phyloP scores from a whole-genome alignment of 2,888 invertebrate species.

The Masnerella sp. region DNA sequence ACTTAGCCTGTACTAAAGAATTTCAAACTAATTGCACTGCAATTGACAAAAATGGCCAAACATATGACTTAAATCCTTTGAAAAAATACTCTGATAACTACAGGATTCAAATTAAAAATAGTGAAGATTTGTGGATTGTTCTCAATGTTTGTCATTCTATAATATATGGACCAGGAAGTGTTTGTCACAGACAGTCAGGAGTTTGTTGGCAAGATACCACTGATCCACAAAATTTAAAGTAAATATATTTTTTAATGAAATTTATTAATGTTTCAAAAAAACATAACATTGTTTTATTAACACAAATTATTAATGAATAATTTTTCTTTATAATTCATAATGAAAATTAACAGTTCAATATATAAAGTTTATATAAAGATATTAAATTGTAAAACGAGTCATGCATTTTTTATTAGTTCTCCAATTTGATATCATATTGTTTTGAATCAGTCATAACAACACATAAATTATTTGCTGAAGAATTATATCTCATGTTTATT shows the following conservation, averaged over 20 bases:
- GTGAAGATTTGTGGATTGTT: constrained; percentile 56
- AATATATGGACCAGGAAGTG: constrained; percentile 63
- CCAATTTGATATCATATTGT: no score
- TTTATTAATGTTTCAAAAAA: no score
- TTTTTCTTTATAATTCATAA: no score
- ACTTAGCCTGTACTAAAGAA: constrained; percentile 64
- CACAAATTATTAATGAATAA: no score
- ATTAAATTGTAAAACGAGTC: no score
- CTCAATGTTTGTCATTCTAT: constrained; percentile 73
- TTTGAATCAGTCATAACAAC: no score
- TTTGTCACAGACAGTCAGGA: constrained; percentile 34
- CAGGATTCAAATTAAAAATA: constrained; percentile 57
- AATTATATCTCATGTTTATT: no score
- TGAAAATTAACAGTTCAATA: no score
- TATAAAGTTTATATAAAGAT: no score
- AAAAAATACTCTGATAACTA: constrained; percentile 69
- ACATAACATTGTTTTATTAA: no score
- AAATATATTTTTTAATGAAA: constrained; percentile 3
- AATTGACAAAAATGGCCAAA: constrained; percentile 49
- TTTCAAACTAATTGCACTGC: constrained; percentile 64
- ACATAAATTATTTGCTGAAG: no score
- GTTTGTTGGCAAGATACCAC: constrained; percentile 47
- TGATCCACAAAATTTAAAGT: constrained; percentile 18
- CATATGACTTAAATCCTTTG: constrained; percentile 69
- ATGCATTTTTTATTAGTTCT: no score